These are phyloP conservation scores for Acanthacorydalis orientalis DNA, from an alignment of 2,888 invertebrate species.

Conservation along the genomic window DNA sequence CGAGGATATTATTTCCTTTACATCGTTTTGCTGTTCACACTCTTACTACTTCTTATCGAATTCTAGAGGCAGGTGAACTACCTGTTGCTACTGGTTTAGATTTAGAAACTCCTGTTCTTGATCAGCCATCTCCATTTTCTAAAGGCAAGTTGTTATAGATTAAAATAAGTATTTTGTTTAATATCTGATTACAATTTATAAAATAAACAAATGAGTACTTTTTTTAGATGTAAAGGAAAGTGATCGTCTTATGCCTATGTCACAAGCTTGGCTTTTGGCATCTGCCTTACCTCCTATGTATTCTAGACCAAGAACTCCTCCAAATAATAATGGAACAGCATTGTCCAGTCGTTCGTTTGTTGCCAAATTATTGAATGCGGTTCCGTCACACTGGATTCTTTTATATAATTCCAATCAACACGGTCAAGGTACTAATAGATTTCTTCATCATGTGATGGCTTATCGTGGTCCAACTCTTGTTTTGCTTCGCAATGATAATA, in stretches of 20 bases:
- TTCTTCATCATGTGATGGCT: constrained; percentile 70
- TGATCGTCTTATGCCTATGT: constrained; percentile 36
- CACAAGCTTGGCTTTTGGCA: constrained; percentile 55
- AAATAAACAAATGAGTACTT: not conserved
- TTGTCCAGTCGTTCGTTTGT: constrained; percentile 34
- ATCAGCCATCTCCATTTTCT: constrained; percentile 32
- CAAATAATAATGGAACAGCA: constrained; percentile 22
- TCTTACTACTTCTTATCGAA: constrained; percentile 38
- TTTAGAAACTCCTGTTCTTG: constrained; percentile 59
- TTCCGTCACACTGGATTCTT: constrained; percentile 70
- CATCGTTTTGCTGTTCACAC: constrained; percentile 47
- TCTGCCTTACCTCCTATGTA: constrained; percentile 43
- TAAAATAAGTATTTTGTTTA: no score
- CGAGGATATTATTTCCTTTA: constrained; percentile 55
- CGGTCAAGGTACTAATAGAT: constrained; percentile 76
- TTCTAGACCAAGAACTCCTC: constrained; percentile 26
- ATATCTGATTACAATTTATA: not conserved
- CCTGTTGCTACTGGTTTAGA: constrained; percentile 35
- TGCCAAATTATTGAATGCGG: constrained; percentile 43
- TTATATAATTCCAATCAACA: constrained; percentile 72
- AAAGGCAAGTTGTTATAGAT: constrained; percentile 13
- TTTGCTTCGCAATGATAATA: constrained; percentile 35
- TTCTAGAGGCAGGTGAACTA: constrained; percentile 21
- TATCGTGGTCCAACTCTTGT: constrained; percentile 55
- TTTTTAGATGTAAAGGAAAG: constrained; percentile 6